Evolutionary conservation across 2,888 invertebrate genomes (phyloP).

Genomic region (Coleophora flavipennella): DNA sequence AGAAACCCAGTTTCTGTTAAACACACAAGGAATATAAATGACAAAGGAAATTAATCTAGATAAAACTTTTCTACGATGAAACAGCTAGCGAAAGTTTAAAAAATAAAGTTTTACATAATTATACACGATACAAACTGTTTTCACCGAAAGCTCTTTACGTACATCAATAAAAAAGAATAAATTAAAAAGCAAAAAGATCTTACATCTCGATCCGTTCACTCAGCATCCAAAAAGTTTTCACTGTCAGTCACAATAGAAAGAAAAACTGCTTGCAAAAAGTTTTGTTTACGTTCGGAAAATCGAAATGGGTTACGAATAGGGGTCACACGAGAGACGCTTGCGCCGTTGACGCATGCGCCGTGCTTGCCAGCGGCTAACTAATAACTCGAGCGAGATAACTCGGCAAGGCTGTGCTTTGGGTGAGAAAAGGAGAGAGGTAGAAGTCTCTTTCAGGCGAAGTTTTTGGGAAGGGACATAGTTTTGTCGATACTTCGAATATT

Average conservation of each 20-base stretch:
- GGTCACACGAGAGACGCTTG: slow-evolving; percentile 24
- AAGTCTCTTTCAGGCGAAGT: slow-evolving; percentile 43
- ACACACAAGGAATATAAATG: slow-evolving; percentile 5
- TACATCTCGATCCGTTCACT: slow-evolving; percentile 25
- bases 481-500: background rate
- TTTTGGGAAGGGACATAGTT: slow-evolving; percentile 7
- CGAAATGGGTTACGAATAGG: slow-evolving; percentile 19
- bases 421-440: slow-evolving; percentile 28
- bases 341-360: slow-evolving; percentile 30
- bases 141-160: no score
- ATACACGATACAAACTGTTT: background rate
- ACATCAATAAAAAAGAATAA: background rate
- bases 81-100: background rate
- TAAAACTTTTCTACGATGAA: no score
- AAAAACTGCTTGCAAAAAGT: slow-evolving; percentile 20
- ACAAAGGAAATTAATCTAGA: background rate
- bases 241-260: slow-evolving; percentile 19
- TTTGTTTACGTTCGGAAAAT: slow-evolving; percentile 30
- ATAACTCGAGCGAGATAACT: slow-evolving; percentile 42
- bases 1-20: slow-evolving; percentile 4
- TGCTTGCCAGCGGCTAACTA: slow-evolving; percentile 35
- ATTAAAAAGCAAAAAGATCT: slow-evolving; percentile 5
- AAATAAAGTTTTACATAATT: no score
- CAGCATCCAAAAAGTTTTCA: slow-evolving; percentile 16
- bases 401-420: slow-evolving; percentile 23